These are phyloP conservation scores for Argyresthia goedartella DNA, from an alignment of 2,888 invertebrate genomes.

Conservation along the genomic window DNA sequence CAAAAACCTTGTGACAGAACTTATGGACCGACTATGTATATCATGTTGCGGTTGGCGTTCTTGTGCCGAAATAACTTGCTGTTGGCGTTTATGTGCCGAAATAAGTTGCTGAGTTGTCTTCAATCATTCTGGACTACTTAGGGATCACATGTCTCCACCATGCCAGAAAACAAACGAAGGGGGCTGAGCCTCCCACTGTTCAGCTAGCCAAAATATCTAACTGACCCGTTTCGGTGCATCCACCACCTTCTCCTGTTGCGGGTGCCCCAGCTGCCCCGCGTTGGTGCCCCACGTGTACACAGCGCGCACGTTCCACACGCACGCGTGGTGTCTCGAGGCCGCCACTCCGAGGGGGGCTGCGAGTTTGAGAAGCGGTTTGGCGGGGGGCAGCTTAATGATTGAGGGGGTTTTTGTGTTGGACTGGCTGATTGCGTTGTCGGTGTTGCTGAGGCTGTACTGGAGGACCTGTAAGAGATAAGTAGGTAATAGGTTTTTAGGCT, in stretches of 20 bases:
- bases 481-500: not conserved
- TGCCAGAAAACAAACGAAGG: not conserved
- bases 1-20: too few relatives aligned
- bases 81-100: too few relatives aligned
- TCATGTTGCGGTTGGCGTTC: too few relatives aligned
- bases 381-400: slow-evolving; percentile 35
- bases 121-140: too few relatives aligned
- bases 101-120: too few relatives aligned
- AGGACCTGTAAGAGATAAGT: slow-evolving; percentile 30
- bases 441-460: slow-evolving; percentile 46
- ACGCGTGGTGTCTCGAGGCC: slow-evolving; percentile 80
- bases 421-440: slow-evolving; percentile 45
- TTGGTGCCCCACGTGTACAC: slow-evolving; percentile 87
- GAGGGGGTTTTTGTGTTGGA: slow-evolving; percentile 42
- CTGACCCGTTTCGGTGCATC: slow-evolving; percentile 59
- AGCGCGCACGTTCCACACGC: slow-evolving; percentile 72
- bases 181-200: not conserved
- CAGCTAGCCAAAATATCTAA: slow-evolving; percentile 1
- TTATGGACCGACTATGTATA: too few relatives aligned
- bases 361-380: slow-evolving; percentile 42
- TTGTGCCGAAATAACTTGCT: too few relatives aligned
- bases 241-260: slow-evolving; percentile 31
- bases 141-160: too few relatives aligned
- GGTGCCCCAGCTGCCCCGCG: slow-evolving; percentile 84
- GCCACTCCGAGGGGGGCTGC: slow-evolving; percentile 66